Base-by-base conservation (phyloP, 2,113 vertebrate species). In the Amphiprion ocellaris region DNA sequence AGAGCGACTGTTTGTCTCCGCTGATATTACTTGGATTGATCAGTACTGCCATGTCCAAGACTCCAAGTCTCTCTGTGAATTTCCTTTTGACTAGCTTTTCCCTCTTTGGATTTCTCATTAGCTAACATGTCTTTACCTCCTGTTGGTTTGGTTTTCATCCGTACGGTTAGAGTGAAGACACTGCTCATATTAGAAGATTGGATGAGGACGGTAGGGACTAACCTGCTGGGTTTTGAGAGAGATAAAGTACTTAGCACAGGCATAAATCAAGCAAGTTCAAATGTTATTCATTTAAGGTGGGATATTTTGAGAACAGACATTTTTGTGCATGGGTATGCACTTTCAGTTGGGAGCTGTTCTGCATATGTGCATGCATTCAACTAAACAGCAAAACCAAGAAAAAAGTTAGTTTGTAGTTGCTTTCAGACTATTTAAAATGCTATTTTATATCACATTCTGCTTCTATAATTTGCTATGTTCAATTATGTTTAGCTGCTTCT, bases 11-110 rank as follows among this genome's bases (percentile, higher is more conserved):
- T 79, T 70, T 74, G 26, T 73, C 44, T 75, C 69, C 41, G 28
- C 61, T 67, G 76, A 82, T 60, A 72, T 69, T 5, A 83, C 62
- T 84, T 67, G 62, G 64, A 62, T 41, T 75, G 37, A 83, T 87
- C 69, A 54, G 37, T 19, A 14, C 24, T 15, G 41, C 4, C 54
- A 24, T 5, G 39, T 70, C 53, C 39, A 58, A n/a, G n/a, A 46
- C 24, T 46, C 37, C 33, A 30, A 52, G 3, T 65, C 44, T 68
- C 44, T 53, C 1, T 77, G 16, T 49, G 21, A 30, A 24, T 80
- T 24, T 21, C 10, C 37, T n/a, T 24, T 54, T 19, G 16, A 28
- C 6, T 15, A 7, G 0, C 54, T 55, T 21, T 30, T 26, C 23
- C 1, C 0, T 26, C 24, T 5, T 26, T 59, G 24, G 28, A 46